Evolutionary conservation across 2,113 vertebrate species (phyloP), one percentile per base, ranked within the genome.

Genomic region (Ia io): DNA sequence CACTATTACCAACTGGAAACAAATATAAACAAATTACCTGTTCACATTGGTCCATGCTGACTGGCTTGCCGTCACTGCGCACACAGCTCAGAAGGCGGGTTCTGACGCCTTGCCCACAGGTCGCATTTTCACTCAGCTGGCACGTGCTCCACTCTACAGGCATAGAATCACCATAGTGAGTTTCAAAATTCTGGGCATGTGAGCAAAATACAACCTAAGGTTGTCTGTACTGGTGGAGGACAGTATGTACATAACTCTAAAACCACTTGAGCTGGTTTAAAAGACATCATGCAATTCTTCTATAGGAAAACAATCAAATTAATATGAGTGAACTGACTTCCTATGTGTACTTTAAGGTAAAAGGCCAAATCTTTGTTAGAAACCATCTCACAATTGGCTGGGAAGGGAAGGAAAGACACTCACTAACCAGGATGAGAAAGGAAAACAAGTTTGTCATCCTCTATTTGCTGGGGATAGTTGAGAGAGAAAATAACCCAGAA

Each of bases 91-190:
- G 96, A 71, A 99, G 98, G 30, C 99, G 99, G 1, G 96, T 98
- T 70, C 96, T 98, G 73, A 98, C 95, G 0, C 99, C 99, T 6
- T 96, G 98, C 6, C 99, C 99, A 0, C 99, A 99, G 56, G 98
- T 97, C 8, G 99, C 98, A 1, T 99, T 99, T 97, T 99, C 99
- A 95, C 98, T 98, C 97, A 99, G 98, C 97, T 99, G 99, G 97
- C 99, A 99, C 0, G 98, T 98, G 67, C 99, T 99, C 99, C 99
- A 99, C 51, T 99, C 99, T 99, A 97, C 10, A 90, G 96, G 86
- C 65, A 96, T 2, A 97, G 65, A 37, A 86, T n/a, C 63, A 96
- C 63, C 91, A 79, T 23, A 92, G 0, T 42, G 69, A 90, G 44
- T 90, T 90, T 90, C 56, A 56, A 65, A 93, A 56, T 47, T 70